Evolutionary conservation across 2,797 vertebrate species (phyloP), one percentile per base, ranked within the genome.

Genomic region (Pipistrellus kuhlii): DNA sequence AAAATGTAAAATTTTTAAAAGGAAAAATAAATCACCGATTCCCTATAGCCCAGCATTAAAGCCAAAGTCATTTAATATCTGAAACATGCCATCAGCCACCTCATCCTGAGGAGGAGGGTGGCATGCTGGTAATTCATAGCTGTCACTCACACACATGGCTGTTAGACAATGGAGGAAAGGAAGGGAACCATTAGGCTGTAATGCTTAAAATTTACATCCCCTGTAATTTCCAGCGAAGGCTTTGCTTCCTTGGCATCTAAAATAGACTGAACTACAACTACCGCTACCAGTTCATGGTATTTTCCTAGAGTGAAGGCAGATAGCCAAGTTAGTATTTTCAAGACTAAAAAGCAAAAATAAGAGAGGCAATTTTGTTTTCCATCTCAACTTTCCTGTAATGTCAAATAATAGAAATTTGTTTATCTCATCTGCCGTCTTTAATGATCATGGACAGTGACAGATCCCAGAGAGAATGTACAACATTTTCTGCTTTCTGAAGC

Each of bases 131-230:
- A 98, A 97, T 97, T 92, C 53, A 27, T 93, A 97, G 92, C 98
- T 98, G 98, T 98, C 98, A 98, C 88, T 99, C 98, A 98, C 95
- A 97, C 96, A 96, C 96, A 93, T 85, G 76, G 77, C 95, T 97
- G 89, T 96, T 97, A 98, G 97, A 96, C 96, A 98, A 97, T 96
- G 81, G 93, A 90, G 38, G 77, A 17, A 97, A 98, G 96, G 96
- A 96, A 94, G 55, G 88, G 53, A 95, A 89, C 69, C 88, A 97
- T 97, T 97, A 98, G 96, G 88, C 97, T 98, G 94, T 97, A 98
- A 98, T 98, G 98, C 98, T 97, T 96, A 97, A 98, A 97, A 98
- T 98, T 98, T 98, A 97, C 85, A 97, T 97, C 92, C 97, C 94
- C 97, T 98, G 93, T 98, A 98, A 99, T 99, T 99, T 98, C 97